These are phyloP conservation scores for Galeopsomyia nigrocyanea DNA, from an alignment of 2,888 invertebrate species.

Conservation along the genomic window DNA sequence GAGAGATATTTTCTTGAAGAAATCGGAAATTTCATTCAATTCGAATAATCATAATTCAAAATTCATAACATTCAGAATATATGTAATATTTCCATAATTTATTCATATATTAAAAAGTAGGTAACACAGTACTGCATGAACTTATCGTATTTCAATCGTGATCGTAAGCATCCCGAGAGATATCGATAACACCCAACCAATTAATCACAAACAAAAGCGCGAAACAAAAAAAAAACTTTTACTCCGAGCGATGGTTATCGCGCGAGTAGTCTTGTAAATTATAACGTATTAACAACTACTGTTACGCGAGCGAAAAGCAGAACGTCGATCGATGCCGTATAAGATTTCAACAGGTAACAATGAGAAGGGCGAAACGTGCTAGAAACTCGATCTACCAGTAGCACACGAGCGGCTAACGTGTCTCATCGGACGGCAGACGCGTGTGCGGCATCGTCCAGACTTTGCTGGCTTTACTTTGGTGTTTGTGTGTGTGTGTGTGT, in stretches of 20 bases:
- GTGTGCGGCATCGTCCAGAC: conserved; percentile 9
- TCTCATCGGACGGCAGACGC: conserved; percentile 10
- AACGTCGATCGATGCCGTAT: conserved; percentile 27
- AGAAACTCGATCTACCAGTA: conserved; percentile 45
- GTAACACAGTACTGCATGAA: conserved; percentile 42
- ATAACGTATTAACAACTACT: conserved; percentile 29
- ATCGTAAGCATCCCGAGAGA: too few relatives aligned
- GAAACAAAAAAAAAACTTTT: too few relatives aligned
- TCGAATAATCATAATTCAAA: too few relatives aligned
- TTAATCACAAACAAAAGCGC: too few relatives aligned
- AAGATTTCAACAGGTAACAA: conserved; percentile 38
- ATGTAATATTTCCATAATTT: too few relatives aligned
- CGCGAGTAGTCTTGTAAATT: background rate
- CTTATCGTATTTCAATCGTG: background rate
- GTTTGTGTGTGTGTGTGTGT: too few relatives aligned
- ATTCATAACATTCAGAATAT: too few relatives aligned
- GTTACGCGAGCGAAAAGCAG: conserved; percentile 13
- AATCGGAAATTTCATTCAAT: too few relatives aligned
- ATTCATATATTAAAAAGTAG: background rate
- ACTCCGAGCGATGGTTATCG: background rate
- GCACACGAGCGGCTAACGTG: conserved; percentile 37
- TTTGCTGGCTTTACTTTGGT: too few relatives aligned
- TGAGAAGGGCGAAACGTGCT: conserved; percentile 36
- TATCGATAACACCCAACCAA: too few relatives aligned
- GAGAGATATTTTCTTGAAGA: too few relatives aligned